Evolutionary conservation across 53 echinoderm and acorn worm species (phyloP).

Genomic region (Stichopus horrens): DNA sequence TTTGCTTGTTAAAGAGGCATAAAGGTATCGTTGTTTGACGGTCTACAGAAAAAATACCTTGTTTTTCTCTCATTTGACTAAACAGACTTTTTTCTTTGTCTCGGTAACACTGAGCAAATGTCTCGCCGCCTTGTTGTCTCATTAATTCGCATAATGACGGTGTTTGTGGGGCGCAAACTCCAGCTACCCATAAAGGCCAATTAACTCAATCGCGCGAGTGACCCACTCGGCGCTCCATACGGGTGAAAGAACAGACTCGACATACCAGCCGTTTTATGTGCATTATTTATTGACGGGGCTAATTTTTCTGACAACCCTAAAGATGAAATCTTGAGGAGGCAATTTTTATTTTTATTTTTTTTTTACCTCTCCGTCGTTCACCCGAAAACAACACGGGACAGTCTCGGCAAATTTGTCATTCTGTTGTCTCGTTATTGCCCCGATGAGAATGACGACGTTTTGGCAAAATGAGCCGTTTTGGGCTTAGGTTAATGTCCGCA

Average conservation of each 20-base stretch:
- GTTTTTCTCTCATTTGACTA: background rate
- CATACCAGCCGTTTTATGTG: constrained; percentile 46
- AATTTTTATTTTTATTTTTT: background rate
- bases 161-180: constrained; percentile 25
- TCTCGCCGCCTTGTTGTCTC: constrained; percentile 21
- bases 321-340: constrained; percentile 25
- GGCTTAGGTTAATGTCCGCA: background rate
- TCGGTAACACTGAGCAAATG: background rate
- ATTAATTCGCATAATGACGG: constrained; percentile 42
- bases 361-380: constrained; percentile 1
- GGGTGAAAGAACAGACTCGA: constrained; percentile 37
- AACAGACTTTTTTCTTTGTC: constrained; percentile 7
- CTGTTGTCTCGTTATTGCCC: constrained; percentile 28
- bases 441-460: constrained; percentile 6
- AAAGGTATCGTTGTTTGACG: background rate
- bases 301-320: constrained; percentile 42
- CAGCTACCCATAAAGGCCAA: constrained; percentile 46
- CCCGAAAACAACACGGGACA: constrained; percentile 17
- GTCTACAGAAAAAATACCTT: background rate
- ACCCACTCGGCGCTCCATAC: constrained; percentile 38
- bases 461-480: background rate
- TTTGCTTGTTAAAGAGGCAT: constrained; percentile 14
- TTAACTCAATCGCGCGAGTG: constrained; percentile 42
- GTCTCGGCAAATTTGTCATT: constrained; percentile 38
- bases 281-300: constrained; percentile 42